Evolutionary conservation across 2,113 vertebrate species (phyloP), one percentile per base, ranked within the genome.

Genomic region (Ctenodactylus gundi): DNA sequence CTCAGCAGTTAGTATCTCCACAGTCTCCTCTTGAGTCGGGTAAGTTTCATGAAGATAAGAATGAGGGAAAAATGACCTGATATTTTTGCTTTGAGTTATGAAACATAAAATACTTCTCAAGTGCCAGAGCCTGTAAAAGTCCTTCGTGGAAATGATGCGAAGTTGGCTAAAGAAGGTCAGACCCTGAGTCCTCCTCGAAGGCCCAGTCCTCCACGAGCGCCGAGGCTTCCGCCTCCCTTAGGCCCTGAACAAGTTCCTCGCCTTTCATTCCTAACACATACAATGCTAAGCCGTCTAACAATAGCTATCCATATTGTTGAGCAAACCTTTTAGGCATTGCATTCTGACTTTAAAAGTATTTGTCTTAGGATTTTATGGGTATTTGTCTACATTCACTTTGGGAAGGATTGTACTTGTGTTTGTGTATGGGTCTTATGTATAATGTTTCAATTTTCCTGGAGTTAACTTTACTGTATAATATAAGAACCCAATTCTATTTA

Each of bases 361-460:
- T 25, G 25, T 6, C 3, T 4, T 29, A 27, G 36, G 15, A 20
- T 27, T 0, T 1, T 0, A 4, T 8, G 23, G 46, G 18, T 7
- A 4, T 3, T 9, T 29, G 25, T 25, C 12, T 10, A 2, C 10
- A 20, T 23, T 29, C 58, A 18, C 58, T 17, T 2, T 6, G 23
- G n/a, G 67, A 3, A 75, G 2, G 11, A 46, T 14, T 60, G 2
- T 34, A 21, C 11, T 0, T 18, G 14, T 57, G 0, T 46, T 49
- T 31, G 0, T 51, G 10, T 4, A 6, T 0, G n/a, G 3, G 7
- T 7, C 31, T 10, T 25, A 9, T 4, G 1, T 21, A 27, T 9
- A 41, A 89, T 6, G 2, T 20, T 18, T 11, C 36, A 6, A 1
- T 81, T 23, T n/a, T 25, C 10, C 13, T 17, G 25, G 31, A 7